Evolutionary conservation across 2,113 vertebrate species (phyloP), one percentile per base, ranked within the genome.

Genomic region (Centropristis striata): DNA sequence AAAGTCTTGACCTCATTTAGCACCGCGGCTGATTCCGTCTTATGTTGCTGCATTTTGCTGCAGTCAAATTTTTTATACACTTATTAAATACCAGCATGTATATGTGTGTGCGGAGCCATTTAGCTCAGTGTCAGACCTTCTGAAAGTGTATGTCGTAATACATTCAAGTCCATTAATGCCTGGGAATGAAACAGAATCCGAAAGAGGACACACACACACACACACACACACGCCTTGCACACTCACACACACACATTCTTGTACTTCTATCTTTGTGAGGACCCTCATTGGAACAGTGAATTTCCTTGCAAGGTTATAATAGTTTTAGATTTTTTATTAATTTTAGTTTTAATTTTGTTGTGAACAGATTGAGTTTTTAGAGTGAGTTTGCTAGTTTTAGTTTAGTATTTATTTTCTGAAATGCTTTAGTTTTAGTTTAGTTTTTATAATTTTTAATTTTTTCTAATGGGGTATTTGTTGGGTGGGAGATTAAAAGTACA

Each of bases 111-210:
- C 72, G 70, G 86, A 80, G 54, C 65, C 72, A 68, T 86, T 91
- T 75, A 80, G 68, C 71, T 83, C 79, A 44, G 75, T 87, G 80
- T 85, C 76, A 76, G 79, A 81, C 55, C 32, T 16, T 82, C 65
- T 61, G 60, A 74, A 79, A 81, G 78, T 78, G 37, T 73, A 55
- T 78, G 80, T 73, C 36, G 41, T 78, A 82, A 83, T 84, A 78
- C 83, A 78, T 84, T 86, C 37, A 68, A 85, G 78, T 86, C 82
- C 78, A 80, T 87, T 89, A 90, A 86, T 82, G 87, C 75, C 63
- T 53, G 32, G 32, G 61, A 85, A 87, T 81, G 80, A 86, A 84
- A 84, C 67, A 53, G 72, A 84, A 87, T 75, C 70, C 1, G 0
- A 86, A 82, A 80, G 70, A 74, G 57, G 60, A 85, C 47, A 80